Evolutionary conservation across 1,140 invertebrate species (phyloP).

Genomic region (Hyles vespertilio): DNA sequence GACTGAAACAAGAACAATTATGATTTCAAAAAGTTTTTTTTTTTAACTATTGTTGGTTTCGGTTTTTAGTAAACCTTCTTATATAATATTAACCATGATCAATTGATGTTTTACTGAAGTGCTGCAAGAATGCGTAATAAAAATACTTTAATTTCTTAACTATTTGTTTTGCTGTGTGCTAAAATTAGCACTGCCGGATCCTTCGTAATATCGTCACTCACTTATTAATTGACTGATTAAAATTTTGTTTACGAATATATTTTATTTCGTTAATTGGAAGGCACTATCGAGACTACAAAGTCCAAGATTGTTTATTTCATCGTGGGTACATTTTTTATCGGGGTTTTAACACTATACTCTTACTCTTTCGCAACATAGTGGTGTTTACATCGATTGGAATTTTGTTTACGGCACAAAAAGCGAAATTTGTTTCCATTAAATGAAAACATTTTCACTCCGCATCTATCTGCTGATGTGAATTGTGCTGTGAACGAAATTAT

Average conservation of each 20-base stretch:
- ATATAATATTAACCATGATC: not conserved
- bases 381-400: too few relatives aligned
- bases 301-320: constrained; percentile 32
- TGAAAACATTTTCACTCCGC: too few relatives aligned
- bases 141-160: not conserved
- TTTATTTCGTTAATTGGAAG: constrained; percentile 31
- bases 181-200: constrained; percentile 11
- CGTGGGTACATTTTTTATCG: constrained; percentile 4
- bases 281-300: constrained; percentile 33
- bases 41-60: not conserved
- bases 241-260: constrained; percentile 15
- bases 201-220: constrained; percentile 2
- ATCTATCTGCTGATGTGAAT: too few relatives aligned
- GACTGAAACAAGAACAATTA: constrained; percentile 26
- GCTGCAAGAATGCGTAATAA: too few relatives aligned
- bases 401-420: too few relatives aligned
- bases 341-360: not conserved
- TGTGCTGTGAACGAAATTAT: too few relatives aligned
- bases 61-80: too few relatives aligned
- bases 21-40: not conserved
- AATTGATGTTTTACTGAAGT: not conserved
- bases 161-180: constrained; percentile 12
- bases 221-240: constrained; percentile 14
- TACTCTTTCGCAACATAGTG: constrained; percentile 1
- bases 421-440: too few relatives aligned